Base-by-base conservation (phyloP, 2,888 invertebrate species). In the Chrysodeixis includens region DNA sequence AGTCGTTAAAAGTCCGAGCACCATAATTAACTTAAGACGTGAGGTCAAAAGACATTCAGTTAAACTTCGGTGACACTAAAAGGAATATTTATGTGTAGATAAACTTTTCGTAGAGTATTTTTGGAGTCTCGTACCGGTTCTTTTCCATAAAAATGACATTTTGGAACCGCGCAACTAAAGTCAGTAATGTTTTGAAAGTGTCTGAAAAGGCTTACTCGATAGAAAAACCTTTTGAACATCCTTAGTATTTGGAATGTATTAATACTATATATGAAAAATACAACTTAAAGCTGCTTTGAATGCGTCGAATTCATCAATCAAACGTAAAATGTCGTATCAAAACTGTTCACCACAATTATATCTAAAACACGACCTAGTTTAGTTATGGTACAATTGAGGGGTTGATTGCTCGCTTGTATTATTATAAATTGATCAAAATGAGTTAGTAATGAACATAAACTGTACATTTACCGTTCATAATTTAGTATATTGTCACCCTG, bases 331-430 rank as follows among this genome's bases (percentile, higher is more conserved):
- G 40, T n/a, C n/a, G n/a, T 14, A n/a, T n/a, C n/a, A n/a, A 40
- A 40, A 40, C n/a, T 40, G 40, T n/a, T 40, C 40, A 40, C 40
- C 6, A 40, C 7, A n/a, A 40, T 40, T 16, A 10, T 44, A 40
- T 40, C 62, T 40, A 59, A 69, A 30, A 46, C 54, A 30, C 65
- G 54, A 40, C 60, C 65, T 35, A 74, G 44, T 60, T 72, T 51
- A 35, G 53, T 35, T 56, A 3, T 35, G 16, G 10, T 12, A 30
- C 7, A 14, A 56, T 14, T 20, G 16, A 20, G 26, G 53, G 53
- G 60, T 58, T 10, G 26, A 49, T 35, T 12, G 20, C 32, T 53
- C 18, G 26, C 12, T 49, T 40, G 7, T 10, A 4, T 10, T 44
- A 20, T 35, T 14, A 54, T 22, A 9, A 14, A 52, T 32, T 22